Conservation (phyloP, 2,797 vertebrate genomes). For the Sparus aurata region DNA sequence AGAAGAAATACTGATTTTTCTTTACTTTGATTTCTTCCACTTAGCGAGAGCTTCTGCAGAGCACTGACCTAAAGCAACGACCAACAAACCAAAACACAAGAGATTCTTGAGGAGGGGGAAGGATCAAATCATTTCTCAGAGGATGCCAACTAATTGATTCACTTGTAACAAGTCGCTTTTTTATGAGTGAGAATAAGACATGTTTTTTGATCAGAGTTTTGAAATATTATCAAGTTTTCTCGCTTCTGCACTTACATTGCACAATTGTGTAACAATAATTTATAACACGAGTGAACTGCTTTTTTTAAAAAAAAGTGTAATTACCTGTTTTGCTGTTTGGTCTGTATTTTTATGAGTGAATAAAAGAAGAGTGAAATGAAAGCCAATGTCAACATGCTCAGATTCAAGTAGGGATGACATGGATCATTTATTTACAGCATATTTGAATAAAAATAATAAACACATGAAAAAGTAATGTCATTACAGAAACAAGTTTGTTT, state of each 20-base stretch:
- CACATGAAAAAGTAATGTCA: not conserved
- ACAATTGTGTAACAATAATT: constrained; percentile 70
- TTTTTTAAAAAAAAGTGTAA: constrained; percentile 21
- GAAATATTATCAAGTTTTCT: constrained; percentile 71
- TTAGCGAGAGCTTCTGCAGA: constrained; percentile 90
- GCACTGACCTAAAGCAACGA: constrained; percentile 64
- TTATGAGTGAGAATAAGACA: constrained; percentile 44
- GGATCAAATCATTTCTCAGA: constrained; percentile 1
- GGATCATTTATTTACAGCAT: constrained; percentile 50
- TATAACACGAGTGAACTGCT: constrained; percentile 67
- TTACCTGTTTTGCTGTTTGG: constrained; percentile 64
- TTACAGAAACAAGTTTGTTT: constrained; percentile 8
- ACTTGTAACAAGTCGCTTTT: constrained; percentile 24
- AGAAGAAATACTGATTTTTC: constrained; percentile 1
- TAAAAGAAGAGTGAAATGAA: constrained; percentile 14
- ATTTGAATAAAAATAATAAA: not conserved
- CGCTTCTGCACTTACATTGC: constrained; percentile 84
- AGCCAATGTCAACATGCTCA: constrained; percentile 10
- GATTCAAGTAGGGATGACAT: constrained; percentile 24
- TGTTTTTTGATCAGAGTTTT: constrained; percentile 44
- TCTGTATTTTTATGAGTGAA: constrained; percentile 57
- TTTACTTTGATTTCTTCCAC: constrained; percentile 17
- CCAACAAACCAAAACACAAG: not conserved
- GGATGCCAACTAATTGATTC: constrained; percentile 25
- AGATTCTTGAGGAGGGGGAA: not conserved